Evolutionary conservation across 1,140 invertebrate genomes (phyloP).

Genomic region (Orchestia grillus): DNA sequence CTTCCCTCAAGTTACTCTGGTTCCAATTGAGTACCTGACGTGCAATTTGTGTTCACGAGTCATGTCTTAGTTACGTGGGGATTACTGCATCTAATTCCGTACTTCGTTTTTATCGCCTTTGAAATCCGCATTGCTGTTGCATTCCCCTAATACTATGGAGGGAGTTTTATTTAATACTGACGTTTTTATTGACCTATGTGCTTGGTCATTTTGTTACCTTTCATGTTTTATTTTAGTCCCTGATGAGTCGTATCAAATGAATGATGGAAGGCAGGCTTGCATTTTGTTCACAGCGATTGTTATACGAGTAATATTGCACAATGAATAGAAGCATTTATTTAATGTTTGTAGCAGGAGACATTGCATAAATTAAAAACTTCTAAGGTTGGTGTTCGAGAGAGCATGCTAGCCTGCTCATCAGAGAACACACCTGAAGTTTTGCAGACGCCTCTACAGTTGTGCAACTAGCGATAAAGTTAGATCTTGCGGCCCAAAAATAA

Average conservation of each 20-base stretch:
- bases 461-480: neutral
- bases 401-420: too few species aligned
- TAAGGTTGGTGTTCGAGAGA: too few species aligned
- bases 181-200: neutral
- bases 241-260: neutral
- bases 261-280: neutral
- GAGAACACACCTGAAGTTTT: too few species aligned
- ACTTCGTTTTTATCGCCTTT: neutral
- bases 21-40: neutral
- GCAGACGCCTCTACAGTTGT: too few species aligned
- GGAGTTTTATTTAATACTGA: neutral
- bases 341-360: too few species aligned
- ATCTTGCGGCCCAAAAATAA: neutral
- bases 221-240: neutral
- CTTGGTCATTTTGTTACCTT: neutral
- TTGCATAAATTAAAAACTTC: too few species aligned
- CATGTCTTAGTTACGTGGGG: neutral
- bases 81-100: neutral
- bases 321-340: neutral
- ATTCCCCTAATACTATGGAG: neutral
- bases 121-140: neutral
- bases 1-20: neutral
- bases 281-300: neutral
- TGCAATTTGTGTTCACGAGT: neutral
- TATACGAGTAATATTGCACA: neutral